These are phyloP conservation scores for Lithobates sylvaticus DNA, from an alignment of 2,797 vertebrate species.

Conservation along the genomic window DNA sequence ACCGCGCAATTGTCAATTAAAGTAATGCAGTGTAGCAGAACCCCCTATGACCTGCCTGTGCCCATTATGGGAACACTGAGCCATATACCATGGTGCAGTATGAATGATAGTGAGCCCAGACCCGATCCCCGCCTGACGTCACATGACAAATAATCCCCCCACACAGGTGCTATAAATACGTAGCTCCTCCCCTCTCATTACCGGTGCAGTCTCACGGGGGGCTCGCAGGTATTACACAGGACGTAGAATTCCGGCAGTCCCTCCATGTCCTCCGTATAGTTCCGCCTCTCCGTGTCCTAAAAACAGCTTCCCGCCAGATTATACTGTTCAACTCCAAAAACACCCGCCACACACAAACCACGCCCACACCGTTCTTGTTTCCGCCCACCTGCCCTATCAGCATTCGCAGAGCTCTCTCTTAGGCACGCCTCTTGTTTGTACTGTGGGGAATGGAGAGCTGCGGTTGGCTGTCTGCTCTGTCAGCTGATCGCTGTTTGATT, in stretches of 20 bases:
- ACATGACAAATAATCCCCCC: neutral
- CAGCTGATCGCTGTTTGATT: no score
- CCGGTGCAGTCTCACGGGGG: conserved; percentile 28
- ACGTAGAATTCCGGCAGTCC: conserved; percentile 26
- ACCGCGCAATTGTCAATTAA: no score
- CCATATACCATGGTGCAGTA: no score
- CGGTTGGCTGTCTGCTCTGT: no score
- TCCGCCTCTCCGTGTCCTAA: neutral
- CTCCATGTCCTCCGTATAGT: neutral
- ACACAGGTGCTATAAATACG: neutral
- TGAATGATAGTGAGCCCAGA: no score
- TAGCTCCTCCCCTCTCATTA: neutral
- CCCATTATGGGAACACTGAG: no score
- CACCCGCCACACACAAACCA: conserved; percentile 12
- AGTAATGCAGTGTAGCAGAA: no score
- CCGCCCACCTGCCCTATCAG: neutral
- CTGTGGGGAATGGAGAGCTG: no score
- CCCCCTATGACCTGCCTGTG: no score
- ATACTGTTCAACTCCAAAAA: neutral
- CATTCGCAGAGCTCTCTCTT: neutral
- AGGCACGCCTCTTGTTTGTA: neutral
- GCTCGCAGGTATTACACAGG: conserved; percentile 5
- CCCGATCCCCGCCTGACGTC: neutral
- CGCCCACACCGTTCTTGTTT: neutral
- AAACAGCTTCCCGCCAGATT: conserved; percentile 8